Conservation (phyloP, 37 sponge, comb jelly and placozoan genomes). For the Chondrosia reniformis region DNA sequence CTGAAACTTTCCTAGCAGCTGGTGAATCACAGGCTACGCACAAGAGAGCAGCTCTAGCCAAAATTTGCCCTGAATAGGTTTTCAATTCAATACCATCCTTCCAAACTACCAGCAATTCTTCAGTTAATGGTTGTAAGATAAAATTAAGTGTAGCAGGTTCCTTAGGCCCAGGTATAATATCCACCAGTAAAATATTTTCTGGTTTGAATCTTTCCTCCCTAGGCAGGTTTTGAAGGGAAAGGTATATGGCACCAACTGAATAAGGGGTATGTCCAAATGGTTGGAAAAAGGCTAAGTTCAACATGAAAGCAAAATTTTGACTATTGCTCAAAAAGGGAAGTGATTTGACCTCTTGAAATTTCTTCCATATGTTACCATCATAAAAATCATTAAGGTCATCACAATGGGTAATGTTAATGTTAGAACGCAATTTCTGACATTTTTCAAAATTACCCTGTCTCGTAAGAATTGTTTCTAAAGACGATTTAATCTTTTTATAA, state of each 20-base stretch:
- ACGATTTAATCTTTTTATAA: too few species aligned
- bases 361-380: conserved; percentile 46
- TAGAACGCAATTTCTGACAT: too few species aligned
- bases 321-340: not conserved
- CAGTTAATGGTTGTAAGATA: conserved; percentile 26
- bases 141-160: conserved; percentile 33
- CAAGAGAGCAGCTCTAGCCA: conserved; percentile 19
- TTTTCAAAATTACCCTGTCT: too few species aligned
- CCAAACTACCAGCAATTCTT: conserved; percentile 26
- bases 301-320: conserved; percentile 23
- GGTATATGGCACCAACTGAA: conserved; percentile 49
- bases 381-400: too few species aligned
- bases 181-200: conserved; percentile 42
- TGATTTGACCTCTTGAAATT: not conserved
- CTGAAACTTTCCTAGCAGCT: conserved; percentile 36
- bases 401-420: too few species aligned
- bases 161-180: conserved; percentile 48
- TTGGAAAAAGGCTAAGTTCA: conserved; percentile 63
- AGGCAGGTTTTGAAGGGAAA: conserved; percentile 42
- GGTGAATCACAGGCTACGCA: conserved; percentile 40
- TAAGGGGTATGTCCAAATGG: conserved; percentile 34
- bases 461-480: too few species aligned
- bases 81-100: conserved; percentile 12
- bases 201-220: conserved; percentile 14
- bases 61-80: not conserved